Evolutionary conservation across 2,797 vertebrate species (phyloP).

Genomic region (Megalops cyprinoides): DNA sequence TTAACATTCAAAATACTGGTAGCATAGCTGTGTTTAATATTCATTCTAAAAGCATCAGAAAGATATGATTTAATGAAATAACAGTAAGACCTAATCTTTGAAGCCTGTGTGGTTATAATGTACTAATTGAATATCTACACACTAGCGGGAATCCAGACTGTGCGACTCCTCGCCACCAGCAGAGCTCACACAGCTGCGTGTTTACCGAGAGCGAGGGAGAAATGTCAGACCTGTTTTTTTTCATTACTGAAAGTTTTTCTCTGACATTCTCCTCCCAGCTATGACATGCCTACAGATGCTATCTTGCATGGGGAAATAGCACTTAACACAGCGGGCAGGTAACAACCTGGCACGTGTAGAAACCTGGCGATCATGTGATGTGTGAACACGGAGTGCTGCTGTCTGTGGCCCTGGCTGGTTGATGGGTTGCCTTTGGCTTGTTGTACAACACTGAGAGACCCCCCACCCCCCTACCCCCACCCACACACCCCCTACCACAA

Average conservation of each 20-base stretch:
- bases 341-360: slow-evolving; percentile 24
- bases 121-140: not conserved
- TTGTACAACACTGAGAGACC: not conserved
- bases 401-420: slow-evolving; percentile 36
- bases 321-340: slow-evolving; percentile 20
- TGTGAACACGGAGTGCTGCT: slow-evolving; percentile 27
- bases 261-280: not conserved
- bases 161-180: not conserved
- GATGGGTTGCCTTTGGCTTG: not conserved
- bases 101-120: not conserved
- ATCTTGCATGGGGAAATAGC: not conserved
- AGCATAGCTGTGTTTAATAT: not conserved
- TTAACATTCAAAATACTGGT: slow-evolving; percentile 3
- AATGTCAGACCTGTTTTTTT: not conserved
- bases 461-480: no score
- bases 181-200: not conserved
- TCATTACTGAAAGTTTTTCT: not conserved
- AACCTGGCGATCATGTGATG: slow-evolving; percentile 5
- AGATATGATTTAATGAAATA: slow-evolving; percentile 9
- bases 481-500: no score
- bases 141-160: not conserved
- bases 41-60: not conserved
- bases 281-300: not conserved
- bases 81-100: not conserved
- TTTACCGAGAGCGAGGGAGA: not conserved